Evolutionary conservation across 2,797 vertebrate species (phyloP), one percentile per base, ranked within the genome.

Genomic region (Sebastes matsubarae): DNA sequence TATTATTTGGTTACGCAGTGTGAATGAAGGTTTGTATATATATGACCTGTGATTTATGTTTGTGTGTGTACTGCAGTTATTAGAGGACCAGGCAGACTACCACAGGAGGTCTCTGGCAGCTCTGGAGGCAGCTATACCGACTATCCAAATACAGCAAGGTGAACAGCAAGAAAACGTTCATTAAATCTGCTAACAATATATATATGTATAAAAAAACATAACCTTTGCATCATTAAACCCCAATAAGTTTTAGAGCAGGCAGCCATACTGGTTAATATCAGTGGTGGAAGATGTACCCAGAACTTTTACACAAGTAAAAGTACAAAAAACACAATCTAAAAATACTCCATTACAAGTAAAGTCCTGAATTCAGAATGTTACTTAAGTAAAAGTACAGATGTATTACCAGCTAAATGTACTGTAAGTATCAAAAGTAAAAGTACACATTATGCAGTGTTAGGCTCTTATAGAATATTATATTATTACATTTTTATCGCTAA

Each of bases 61-160:
- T 74, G 24, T 79, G 34, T 82, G 2, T 81, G 5, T 83, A 10
- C 65, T 83, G 87, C 96, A 99, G 99, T 96, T 99, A 93, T 96
- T 99, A 95, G 97, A 98, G 95, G 96, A 97, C 86, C 99, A 99
- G 96, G 98, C 98, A 84, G 98, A 99, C 80, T 99, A 99, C 95
- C 99, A 99, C 97, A 97, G 97, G 95, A 98, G 93, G 96, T 97
- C 98, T 91, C 96, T 99, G 96, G 94, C 96, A 83, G 96, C 96
- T 95, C 96, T 99, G 95, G 98, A 99, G 95, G 96, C 95, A 87
- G 96, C 97, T 91, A 97, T 99, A 85, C 98, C 99, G 6, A 95
- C 94, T 88, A 97, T 99, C 91, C 97, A 97, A 93, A 94, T 93
- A 84, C 97, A 99, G 89, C 98, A 99, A 99, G 99, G 99, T 99